Evolutionary conservation across 1,140 invertebrate species (phyloP), one percentile per base, ranked within the genome.

Genomic region (Bilobella aurantiaca): DNA sequence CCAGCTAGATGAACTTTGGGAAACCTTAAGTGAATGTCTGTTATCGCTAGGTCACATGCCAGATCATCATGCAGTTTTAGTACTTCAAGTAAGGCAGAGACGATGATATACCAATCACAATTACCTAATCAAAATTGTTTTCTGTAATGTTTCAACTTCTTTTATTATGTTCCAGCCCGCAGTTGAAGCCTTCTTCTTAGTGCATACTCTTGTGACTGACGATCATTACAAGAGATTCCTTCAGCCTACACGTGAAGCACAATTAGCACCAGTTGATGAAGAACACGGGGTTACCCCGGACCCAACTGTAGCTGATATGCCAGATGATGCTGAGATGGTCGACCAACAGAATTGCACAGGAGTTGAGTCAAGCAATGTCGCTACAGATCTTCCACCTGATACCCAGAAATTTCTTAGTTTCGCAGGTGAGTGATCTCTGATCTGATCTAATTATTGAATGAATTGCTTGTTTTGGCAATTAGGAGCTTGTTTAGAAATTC

Each of bases 1-100:
- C 27, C 79, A 82, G 37, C 74, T 92, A 14, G 84, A 87, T 69
- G 79, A 83, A 46, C 77, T 96, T 1, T 96, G 92, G 92, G 81
- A 86, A 57, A 86, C 86, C 3, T 77, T 96, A 27, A 91, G 90
- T 74, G 81, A 84, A 32, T 94, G 91, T 78, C 81, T 96, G 65
- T 78, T 84, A 29, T 88, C 91, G 74, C 76, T 95, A 27, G 89
- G 90, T 69, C 85, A 91, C 72, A 90, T 89, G 56, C 88, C 88
- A n/a, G 91, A 96, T 79, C 88, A 91, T 73, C 90, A 94, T 79
- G 91, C 91, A 34, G 91, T 96, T 3, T 80, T 96, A n/a, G 89
- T 94, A 30, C 78, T 96, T 58, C 91, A 90, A 75, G 80, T 81
- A 75, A 73, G n/a, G n/a, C 30, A 42, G 1, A 58, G 1, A 57